A percentile compares a stretch with the other conserved stretches of the same genome.
These are phyloP conservation scores for Clarias fuscus DNA, from an alignment of 2,797 vertebrate genomes.

Conservation along the genomic window DNA sequence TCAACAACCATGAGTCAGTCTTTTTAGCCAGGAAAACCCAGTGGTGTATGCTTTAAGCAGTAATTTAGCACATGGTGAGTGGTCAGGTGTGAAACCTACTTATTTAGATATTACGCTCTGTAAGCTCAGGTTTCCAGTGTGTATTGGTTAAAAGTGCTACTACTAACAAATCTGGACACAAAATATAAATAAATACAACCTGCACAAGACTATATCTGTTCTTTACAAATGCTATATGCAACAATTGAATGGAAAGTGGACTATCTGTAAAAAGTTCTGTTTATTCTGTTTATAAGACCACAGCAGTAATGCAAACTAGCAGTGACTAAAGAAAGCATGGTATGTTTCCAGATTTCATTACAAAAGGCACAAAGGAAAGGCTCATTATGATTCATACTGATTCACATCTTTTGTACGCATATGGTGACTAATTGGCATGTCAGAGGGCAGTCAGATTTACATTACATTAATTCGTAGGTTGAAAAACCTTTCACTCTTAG, in stretches of 20 bases:
- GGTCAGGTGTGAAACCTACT: conserved; percentile 5
- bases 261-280: neutral
- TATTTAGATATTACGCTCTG: conserved; percentile 10
- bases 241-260: neutral
- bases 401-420: conserved; percentile 14
- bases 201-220: neutral
- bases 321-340: neutral
- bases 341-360: conserved; percentile 7
- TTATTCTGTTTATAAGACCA: neutral
- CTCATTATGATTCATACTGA: conserved; percentile 6
- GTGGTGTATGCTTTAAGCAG: neutral
- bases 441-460: conserved; percentile 26
- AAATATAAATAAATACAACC: neutral
- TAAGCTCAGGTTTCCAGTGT: neutral
- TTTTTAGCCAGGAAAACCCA: neutral
- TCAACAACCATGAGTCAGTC: neutral
- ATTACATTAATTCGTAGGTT: conserved; percentile 6
- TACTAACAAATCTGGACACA: neutral
- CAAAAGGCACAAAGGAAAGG: conserved; percentile 8
- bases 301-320: conserved; percentile 5
- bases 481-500: neutral
- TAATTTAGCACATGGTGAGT: conserved; percentile 4
- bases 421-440: conserved; percentile 21
- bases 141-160: neutral
- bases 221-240: neutral